Evolutionary conservation across 2,113 vertebrate species (phyloP), one percentile per base, ranked within the genome.

Genomic region (Lepus timidus): DNA sequence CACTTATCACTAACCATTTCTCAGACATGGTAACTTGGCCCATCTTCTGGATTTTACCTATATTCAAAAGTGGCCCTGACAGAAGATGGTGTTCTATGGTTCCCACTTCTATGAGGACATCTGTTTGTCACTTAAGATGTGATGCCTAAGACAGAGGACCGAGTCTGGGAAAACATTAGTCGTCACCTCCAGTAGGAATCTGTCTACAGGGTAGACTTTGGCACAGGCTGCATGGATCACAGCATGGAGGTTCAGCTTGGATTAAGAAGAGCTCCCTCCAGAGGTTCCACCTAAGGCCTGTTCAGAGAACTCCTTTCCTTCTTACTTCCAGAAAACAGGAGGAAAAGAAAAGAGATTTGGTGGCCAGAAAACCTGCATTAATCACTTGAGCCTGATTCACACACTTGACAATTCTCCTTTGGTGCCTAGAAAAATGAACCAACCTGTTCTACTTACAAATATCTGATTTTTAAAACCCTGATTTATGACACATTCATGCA

Each of bases 401-500:
- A 94, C 25, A 80, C 31, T 27, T 80, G 84, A 12, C 39, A 27
- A 75, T 95, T 93, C 64, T 39, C 29, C 39, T 87, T 68, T 90
- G 33, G 39, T 71, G 39, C 70, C 20, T 16, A 71, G 68, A 82
- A 91, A 96, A 96, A 74, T 39, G 27, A 90, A 75, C 17, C 61
- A 33, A 55, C 20, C 55, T 73, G 36, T 20, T 92, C n/a, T 36
- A 23, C 22, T 88, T 88, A 65, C 51, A 64, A 39, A 80, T 19
- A 71, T 44, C 29, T 95, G 71, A 79, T 82, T 90, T 86, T 74
- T 65, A 95, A 94, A 73, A 79, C 25, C n/a, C 51, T 95, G 94
- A 79, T 78, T 94, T 90, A 88, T 23, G 61, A 82, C 17, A 61
- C 17, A 29, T 29, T 73, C 31, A 22, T 13, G 22, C 0, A 0